phyloP scores from a whole-genome alignment of 2,888 invertebrate species.

The Pandemis heparana region DNA sequence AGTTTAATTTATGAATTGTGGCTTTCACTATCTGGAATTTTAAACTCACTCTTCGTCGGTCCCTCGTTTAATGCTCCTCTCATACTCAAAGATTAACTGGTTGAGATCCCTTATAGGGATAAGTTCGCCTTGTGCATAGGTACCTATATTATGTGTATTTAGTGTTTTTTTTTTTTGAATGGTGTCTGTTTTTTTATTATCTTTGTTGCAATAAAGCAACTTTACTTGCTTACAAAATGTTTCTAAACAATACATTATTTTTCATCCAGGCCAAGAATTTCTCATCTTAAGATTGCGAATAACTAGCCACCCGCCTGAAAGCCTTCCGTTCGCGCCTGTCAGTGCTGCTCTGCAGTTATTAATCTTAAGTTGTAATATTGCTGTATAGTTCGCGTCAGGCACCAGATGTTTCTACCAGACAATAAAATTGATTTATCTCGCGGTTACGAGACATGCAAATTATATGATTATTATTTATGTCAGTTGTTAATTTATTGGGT shows the following conservation, averaged over 20 bases:
- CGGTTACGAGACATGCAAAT: slow-evolving; percentile 25
- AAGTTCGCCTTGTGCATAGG: no score
- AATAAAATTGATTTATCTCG: slow-evolving; percentile 39
- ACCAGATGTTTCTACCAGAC: slow-evolving; percentile 34
- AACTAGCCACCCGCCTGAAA: neutral
- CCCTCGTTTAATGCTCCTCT: no score
- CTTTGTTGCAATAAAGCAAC: no score
- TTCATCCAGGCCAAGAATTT: neutral
- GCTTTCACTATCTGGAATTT: no score
- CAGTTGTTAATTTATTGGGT: neutral
- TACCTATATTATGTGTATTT: no score
- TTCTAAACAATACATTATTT: neutral
- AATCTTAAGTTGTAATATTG: slow-evolving; percentile 39
- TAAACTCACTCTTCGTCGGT: no score
- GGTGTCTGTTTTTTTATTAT: no score
- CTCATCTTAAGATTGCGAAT: slow-evolving; percentile 3
- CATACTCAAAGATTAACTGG: no score
- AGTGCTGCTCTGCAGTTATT: slow-evolving; percentile 27
- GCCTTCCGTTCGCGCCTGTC: slow-evolving; percentile 14
- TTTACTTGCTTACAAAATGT: neutral
- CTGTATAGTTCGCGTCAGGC: slow-evolving; percentile 21
- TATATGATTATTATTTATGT: slow-evolving; percentile 15
- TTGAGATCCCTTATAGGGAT: no score
- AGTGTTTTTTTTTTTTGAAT: no score
- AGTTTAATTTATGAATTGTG: no score